phyloP scores from a whole-genome alignment of 2,113 vertebrate species.

The Oostethus manadensis region DNA sequence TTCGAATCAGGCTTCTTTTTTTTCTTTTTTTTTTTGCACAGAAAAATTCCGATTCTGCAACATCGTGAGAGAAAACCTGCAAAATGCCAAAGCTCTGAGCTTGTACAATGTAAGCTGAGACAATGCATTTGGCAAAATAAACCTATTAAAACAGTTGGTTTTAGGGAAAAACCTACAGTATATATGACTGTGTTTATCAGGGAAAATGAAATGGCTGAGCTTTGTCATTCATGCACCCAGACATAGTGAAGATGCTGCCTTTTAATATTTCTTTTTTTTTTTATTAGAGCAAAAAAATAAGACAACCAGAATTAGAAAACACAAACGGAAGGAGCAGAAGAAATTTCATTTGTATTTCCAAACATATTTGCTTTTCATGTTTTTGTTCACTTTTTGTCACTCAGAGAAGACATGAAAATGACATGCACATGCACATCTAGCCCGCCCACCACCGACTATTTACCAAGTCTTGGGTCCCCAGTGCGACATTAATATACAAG shows the following conservation, averaged over 20 bases:
- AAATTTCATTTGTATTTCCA: too few species aligned
- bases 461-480: too few species aligned
- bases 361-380: too few species aligned
- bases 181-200: constrained; percentile 22
- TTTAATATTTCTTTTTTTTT: constrained; percentile 57
- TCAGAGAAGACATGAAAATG: too few species aligned
- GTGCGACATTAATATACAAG: too few species aligned
- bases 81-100: constrained; percentile 5
- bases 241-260: constrained; percentile 65
- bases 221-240: constrained; percentile 34
- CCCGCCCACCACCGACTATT: too few species aligned
- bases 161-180: constrained; percentile 37
- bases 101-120: constrained; percentile 14
- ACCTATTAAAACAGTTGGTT: constrained; percentile 53
- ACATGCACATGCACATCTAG: too few species aligned
- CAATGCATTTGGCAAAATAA: constrained; percentile 19
- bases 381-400: too few species aligned
- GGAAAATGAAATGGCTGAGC: constrained; percentile 52
- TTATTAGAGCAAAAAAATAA: too few species aligned
- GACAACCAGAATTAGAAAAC: too few species aligned
- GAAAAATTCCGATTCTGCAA: constrained; percentile 31
- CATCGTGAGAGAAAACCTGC: constrained; percentile 28
- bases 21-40: constrained; percentile 20
- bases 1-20: constrained; percentile 32
- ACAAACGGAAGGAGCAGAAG: too few species aligned